Base-by-base conservation (phyloP, 2,797 vertebrate genomes). In the Aulostomus chinensis region DNA sequence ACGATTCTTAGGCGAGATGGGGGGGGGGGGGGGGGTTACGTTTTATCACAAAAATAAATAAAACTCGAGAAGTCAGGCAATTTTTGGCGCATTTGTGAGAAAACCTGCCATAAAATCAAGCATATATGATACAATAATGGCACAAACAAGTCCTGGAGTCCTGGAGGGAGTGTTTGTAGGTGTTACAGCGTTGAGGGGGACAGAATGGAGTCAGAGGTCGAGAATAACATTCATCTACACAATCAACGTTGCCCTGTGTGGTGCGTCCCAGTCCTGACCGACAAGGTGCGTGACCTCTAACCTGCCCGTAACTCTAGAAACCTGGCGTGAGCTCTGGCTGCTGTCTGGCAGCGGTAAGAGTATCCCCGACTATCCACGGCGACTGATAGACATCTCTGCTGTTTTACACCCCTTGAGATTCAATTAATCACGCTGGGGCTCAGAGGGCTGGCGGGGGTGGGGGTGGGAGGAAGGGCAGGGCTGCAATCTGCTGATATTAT, bases 291-390 rank as follows among this genome's bases (percentile, higher is more conserved):
- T 31, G 56, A 81, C 75, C 80, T 81, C 68, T 55, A 47, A 64
- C 59, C 35, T 4, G 45, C 50, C 38, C 0, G 77, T 80, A 85
- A 86, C 72, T 76, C 53, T 51, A 84, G 81, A 75, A 58, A 39
- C 31, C 21, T 9, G 28, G 20, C 55, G 51, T 1, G 35, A 32
- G 59, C 22, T 59, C 18, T 33, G 45, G 48, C 66, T 11, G 6
- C 52, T 34, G 71, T 82, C 73, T 78, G 73, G 49, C 48, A 37
- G 45, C 8, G 9, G 81, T 75, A 83, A 86, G 61, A 71, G 48
- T 32, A 85, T 80, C 76, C 53, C 49, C 50, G 55, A 31, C 57
- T 47, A 48, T 67, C 46, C 32, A 25, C 31, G 0, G 2, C 45
- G 30, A 46, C 58, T 51, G 65, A 76, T n/a, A 33, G 48, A 81